These are phyloP conservation scores for Luperina testacea DNA, from an alignment of 2,888 invertebrate genomes.

Conservation along the genomic window DNA sequence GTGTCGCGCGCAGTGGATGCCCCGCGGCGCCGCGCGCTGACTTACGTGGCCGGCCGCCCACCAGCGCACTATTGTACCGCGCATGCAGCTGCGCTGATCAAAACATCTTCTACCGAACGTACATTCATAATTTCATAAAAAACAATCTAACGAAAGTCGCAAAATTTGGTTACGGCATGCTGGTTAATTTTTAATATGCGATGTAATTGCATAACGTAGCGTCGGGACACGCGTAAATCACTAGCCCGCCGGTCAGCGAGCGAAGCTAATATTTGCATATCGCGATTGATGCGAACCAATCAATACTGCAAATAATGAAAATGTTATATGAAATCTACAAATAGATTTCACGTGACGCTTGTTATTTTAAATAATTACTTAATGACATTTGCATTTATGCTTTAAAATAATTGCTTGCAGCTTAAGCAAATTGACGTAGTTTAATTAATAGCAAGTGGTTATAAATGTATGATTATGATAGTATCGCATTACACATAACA, in stretches of 20 bases:
- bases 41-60: conserved; percentile 68
- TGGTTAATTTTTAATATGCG: conserved; percentile 88
- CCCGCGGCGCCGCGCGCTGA: conserved; percentile 69
- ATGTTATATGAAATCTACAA: conserved; percentile 84
- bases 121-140: conserved; percentile 40
- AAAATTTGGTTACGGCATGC: conserved; percentile 53
- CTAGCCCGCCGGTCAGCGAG: conserved; percentile 80
- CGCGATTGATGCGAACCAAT: conserved; percentile 89
- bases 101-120: conserved; percentile 20
- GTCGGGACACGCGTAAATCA: conserved; percentile 85
- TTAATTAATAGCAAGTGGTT: conserved; percentile 39
- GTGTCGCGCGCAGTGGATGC: conserved; percentile 69
- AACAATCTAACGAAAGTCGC: conserved; percentile 54
- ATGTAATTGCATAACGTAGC: conserved; percentile 87
- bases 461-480: conserved; percentile 11
- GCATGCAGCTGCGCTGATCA: conserved; percentile 8
- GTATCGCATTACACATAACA: background rate
- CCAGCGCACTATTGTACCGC: conserved; percentile 19
- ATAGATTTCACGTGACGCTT: conserved; percentile 77
- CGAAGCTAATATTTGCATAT: conserved; percentile 89
- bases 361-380: conserved; percentile 72
- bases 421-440: conserved; percentile 20
- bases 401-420: conserved; percentile 40
- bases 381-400: conserved; percentile 53
- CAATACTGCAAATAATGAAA: conserved; percentile 89